Evolutionary conservation across 2,888 invertebrate genomes (phyloP).

Genomic region (Caenorhabditis panamensis): DNA sequence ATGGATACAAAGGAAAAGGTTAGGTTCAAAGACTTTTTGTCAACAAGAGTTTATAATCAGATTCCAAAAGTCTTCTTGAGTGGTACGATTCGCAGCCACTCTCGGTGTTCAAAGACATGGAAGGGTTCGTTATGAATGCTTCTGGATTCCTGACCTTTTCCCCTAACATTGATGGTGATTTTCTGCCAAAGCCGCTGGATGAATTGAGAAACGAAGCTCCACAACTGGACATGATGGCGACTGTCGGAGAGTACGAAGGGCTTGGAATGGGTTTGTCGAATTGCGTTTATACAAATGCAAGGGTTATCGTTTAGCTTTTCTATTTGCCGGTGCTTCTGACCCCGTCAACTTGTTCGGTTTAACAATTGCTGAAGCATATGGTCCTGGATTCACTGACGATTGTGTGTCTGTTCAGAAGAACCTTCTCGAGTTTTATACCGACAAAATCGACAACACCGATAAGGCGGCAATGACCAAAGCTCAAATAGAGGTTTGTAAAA

Average conservation of each 20-base stretch:
- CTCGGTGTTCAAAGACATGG: neutral
- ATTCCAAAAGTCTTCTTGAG: conserved; percentile 16
- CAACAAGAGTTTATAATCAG: neutral
- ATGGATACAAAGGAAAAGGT: conserved; percentile 54
- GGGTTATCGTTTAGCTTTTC: neutral
- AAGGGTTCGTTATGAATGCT: neutral
- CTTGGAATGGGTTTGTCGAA: conserved; percentile 26
- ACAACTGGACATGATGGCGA: conserved; percentile 34
- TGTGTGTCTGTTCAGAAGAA: conserved; percentile 12
- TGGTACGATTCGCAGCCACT: conserved; percentile 20
- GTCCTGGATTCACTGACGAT: conserved; percentile 12
- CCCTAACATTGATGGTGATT: conserved; percentile 61
- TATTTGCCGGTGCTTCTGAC: neutral
- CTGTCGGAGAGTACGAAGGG: conserved; percentile 60
- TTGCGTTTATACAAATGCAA: neutral
- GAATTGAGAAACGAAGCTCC: conserved; percentile 58
- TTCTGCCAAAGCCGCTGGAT: conserved; percentile 60
- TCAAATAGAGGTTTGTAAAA: neutral
- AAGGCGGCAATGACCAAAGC: neutral
- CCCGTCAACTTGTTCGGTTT: neutral
- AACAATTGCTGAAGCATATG: conserved; percentile 2
- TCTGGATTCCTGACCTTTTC: conserved; percentile 33
- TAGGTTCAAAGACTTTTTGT: neutral
- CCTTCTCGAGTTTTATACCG: conserved; percentile 21
- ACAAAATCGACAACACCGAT: neutral